Conservation (phyloP, 2,113 vertebrate species). For the Poicephalus gulielmi region DNA sequence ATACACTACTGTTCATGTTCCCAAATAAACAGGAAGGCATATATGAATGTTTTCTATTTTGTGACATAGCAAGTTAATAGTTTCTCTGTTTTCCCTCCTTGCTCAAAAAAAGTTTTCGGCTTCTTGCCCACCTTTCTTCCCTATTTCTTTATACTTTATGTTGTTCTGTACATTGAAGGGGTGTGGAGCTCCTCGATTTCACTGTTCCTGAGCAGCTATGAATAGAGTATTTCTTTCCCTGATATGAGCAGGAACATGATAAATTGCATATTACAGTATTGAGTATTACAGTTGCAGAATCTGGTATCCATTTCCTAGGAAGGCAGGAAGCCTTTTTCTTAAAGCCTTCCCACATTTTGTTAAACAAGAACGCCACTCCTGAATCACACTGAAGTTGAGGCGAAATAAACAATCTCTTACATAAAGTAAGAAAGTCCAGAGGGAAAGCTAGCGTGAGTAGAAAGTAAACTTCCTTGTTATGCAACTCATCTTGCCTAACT, state of each 20-base stretch:
- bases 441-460: background rate
- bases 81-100: background rate
- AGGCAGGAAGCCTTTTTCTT: background rate
- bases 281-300: background rate
- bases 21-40: background rate
- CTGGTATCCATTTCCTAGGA: background rate
- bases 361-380: background rate
- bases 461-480: constrained; percentile 8
- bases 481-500: constrained; percentile 1
- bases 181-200: background rate
- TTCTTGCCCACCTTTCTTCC: background rate
- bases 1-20: background rate
- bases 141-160: background rate
- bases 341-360: background rate
- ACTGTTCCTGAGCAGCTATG: background rate
- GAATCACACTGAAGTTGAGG: background rate
- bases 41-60: background rate
- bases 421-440: constrained; percentile 44
- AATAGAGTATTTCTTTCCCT: background rate
- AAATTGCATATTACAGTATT: background rate
- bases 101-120: background rate
- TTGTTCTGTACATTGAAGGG: background rate
- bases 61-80: background rate
- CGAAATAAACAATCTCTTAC: constrained; percentile 24
- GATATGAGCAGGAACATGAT: background rate